Evolutionary conservation across 2,888 invertebrate species (phyloP), one percentile per base, ranked within the genome.

Genomic region (Pyrrhia umbra): DNA sequence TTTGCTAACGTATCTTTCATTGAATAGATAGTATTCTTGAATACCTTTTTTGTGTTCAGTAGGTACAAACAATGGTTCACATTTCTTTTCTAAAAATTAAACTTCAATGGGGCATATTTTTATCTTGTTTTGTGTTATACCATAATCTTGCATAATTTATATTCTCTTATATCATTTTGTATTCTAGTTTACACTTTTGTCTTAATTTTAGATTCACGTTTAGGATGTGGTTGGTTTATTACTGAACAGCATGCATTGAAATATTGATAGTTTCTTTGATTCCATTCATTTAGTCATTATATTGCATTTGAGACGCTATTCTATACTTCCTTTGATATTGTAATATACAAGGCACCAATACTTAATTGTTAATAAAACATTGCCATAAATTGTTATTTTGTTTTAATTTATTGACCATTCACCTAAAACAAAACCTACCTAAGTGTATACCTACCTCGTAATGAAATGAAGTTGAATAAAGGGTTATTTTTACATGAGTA

Each of bases 361-460:
- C 91, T 92, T 92, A 90, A 90, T 80, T 91, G 87, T 90, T 85
- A 89, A 87, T 89, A 89, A 86, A 89, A 82, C 62, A 59, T 71
- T 80, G 70, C 63, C 66, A 66, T 68, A 56, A 69, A 51, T 39
- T 64, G 2, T 18, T 52, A n/a, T 42, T 18, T 57, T 8, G 39
- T 58, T 78, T 60, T 63, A 9, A 50, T 74, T 65, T 51, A 27
- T 15, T 23, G 16, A 46, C 8, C 20, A 37, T 20, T 0, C 18
- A 42, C 20, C 45, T 47, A 6, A 37, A 1, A 30, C 13, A 46
- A 16, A 9, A 20, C 49, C n/a, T 37, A 27, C 16, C 18, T 23
- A 42, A 23, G 6, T 30, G 10, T 18, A 40, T 8, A 18, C 16
- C 8, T 18, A 40, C 16, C 8, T 40, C 6, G 5, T 9, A n/a